These are phyloP conservation scores for Tupaia chinensis DNA, from an alignment of 2,113 vertebrate species.

Conservation along the genomic window DNA sequence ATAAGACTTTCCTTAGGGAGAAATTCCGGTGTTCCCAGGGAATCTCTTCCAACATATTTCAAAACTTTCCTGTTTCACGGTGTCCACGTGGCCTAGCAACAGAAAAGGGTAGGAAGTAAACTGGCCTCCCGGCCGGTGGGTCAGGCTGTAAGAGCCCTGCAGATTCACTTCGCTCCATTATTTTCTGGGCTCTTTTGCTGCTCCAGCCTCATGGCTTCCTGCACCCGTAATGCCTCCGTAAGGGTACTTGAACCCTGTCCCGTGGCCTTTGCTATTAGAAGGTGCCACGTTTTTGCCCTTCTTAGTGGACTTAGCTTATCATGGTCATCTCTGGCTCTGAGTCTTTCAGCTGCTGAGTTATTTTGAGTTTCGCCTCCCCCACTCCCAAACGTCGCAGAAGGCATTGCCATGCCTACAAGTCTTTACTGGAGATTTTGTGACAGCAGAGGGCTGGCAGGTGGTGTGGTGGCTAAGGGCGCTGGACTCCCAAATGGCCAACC, in stretches of 20 bases:
- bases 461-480: too few relatives aligned
- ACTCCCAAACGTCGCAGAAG: not conserved
- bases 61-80: not conserved
- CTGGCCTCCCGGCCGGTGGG: not conserved
- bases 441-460: not conserved
- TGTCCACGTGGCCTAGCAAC: not conserved
- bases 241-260: not conserved
- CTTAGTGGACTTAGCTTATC: not conserved
- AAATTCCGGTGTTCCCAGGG: constrained; percentile 35
- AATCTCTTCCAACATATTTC: not conserved
- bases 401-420: not conserved
- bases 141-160: not conserved
- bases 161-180: not conserved
- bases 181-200: not conserved
- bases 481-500: too few relatives aligned
- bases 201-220: not conserved
- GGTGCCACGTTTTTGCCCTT: not conserved
- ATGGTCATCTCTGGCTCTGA: not conserved
- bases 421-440: not conserved
- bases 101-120: not conserved
- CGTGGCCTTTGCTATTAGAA: not conserved
- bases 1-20: constrained; percentile 26
- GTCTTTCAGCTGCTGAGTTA: not conserved
- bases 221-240: not conserved
- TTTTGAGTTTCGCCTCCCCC: not conserved